A percentile compares a stretch with the other conserved stretches of the same genome.
phyloP scores from a whole-genome alignment of 2,113 vertebrate species.

The Promerops cafer region DNA sequence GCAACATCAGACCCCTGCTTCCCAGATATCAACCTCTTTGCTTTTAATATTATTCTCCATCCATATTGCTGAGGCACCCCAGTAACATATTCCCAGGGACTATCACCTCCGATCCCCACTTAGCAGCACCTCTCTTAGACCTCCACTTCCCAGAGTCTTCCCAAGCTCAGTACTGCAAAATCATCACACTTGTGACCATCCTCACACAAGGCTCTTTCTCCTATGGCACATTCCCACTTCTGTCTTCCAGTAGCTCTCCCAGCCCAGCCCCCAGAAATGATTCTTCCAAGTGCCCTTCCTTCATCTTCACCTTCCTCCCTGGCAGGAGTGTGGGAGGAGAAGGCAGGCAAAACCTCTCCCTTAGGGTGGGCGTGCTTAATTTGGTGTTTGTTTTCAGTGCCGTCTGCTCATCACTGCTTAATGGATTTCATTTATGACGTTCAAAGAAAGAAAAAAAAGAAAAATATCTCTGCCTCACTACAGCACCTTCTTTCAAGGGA shows the following conservation, averaged over 20 bases:
- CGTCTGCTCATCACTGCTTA: constrained; percentile 1
- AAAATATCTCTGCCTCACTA: neutral
- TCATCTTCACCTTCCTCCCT: neutral
- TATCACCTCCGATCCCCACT: neutral
- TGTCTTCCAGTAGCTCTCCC: neutral
- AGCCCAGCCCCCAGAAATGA: neutral
- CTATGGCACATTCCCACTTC: neutral
- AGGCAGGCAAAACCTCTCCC: neutral
- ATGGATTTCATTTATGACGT: neutral
- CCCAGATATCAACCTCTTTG: neutral
- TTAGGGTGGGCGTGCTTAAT: constrained; percentile 2
- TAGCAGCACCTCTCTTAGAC: neutral
- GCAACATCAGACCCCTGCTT: neutral
- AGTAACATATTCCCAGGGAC: neutral
- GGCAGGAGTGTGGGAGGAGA: neutral
- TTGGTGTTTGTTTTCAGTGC: constrained; percentile 43
- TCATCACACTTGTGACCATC: neutral
- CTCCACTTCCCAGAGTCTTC: neutral
- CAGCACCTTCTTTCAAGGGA: neutral
- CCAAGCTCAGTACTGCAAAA: neutral
- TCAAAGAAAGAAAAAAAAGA: neutral
- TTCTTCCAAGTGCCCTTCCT: neutral
- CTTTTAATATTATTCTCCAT: neutral
- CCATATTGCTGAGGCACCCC: neutral
- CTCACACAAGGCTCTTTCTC: neutral